Evolutionary conservation across 2,888 invertebrate genomes (phyloP).

Genomic region (Seira sanloemensis): DNA sequence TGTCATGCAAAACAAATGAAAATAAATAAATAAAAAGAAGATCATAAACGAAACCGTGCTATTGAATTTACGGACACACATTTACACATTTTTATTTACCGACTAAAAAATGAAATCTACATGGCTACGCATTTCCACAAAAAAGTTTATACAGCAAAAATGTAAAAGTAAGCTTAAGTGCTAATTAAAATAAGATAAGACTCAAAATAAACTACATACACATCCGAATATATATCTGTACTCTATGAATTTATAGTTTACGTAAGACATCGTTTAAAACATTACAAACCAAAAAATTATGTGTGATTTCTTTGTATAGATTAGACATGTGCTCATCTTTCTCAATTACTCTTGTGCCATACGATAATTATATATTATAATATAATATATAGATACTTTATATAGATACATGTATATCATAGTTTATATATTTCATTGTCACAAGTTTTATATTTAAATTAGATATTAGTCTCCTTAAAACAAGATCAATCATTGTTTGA

Average conservation of each 20-base stretch:
- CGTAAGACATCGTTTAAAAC: background rate
- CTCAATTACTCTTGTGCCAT: background rate
- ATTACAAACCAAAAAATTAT: background rate
- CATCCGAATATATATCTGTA: background rate
- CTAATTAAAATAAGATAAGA: constrained; percentile 45
- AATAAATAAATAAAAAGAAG: constrained; percentile 19
- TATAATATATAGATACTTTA: constrained; percentile 11
- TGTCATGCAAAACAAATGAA: background rate
- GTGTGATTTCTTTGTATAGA: too few relatives aligned
- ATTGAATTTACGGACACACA: constrained; percentile 47
- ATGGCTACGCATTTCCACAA: constrained; percentile 35
- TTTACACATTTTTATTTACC: constrained; percentile 58
- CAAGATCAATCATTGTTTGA: constrained; percentile 57
- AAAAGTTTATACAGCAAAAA: constrained; percentile 42
- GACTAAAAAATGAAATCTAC: constrained; percentile 56
- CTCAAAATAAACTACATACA: constrained; percentile 24
- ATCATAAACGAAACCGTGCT: constrained; percentile 2
- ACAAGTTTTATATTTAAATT: constrained; percentile 57
- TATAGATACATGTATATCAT: constrained; percentile 31
- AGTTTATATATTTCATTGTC: constrained; percentile 53
- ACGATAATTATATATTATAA: background rate
- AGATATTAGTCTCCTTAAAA: constrained; percentile 58
- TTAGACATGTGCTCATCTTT: too few relatives aligned
- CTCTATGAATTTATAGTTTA: background rate
- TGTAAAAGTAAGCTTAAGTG: constrained; percentile 55